Evolutionary conservation across 2,797 vertebrate species (phyloP).

Genomic region (Sebastes matsubarae): DNA sequence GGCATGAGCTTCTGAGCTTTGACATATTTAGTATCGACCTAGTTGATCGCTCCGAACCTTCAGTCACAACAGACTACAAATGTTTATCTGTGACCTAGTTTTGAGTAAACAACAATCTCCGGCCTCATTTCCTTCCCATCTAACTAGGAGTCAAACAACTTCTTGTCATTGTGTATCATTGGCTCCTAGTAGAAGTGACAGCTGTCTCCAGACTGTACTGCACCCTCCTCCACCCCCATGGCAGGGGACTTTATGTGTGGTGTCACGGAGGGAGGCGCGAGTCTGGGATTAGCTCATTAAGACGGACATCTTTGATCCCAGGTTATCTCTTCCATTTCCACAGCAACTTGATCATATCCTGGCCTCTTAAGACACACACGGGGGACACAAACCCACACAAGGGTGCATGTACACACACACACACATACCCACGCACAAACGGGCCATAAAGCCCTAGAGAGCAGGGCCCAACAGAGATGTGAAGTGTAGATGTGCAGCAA

Average conservation of each 20-base stretch:
- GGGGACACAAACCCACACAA: conserved; percentile 19
- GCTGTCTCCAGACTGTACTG: conserved; percentile 61
- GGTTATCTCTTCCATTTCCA: conserved; percentile 72
- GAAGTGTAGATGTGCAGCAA: conserved; percentile 97
- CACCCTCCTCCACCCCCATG: conserved; percentile 4
- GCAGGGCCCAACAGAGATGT: conserved; percentile 88
- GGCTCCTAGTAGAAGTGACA: conserved; percentile 67
- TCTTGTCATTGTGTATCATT: conserved; percentile 56
- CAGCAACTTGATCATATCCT: conserved; percentile 75
- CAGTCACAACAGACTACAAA: not conserved
- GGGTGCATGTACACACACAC: conserved; percentile 10
- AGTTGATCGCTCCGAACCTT: not conserved
- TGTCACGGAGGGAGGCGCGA: conserved; percentile 63
- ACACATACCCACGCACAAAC: conserved; percentile 20
- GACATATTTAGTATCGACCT: not conserved
- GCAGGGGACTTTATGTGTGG: conserved; percentile 45
- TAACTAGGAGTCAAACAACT: conserved; percentile 37
- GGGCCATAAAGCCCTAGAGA: conserved; percentile 80
- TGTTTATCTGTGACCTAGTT: conserved; percentile 42
- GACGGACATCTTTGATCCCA: conserved; percentile 70
- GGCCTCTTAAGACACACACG: conserved; percentile 49
- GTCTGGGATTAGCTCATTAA: conserved; percentile 78
- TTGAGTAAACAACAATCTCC: conserved; percentile 41
- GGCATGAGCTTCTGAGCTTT: not conserved
- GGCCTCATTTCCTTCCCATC: conserved; percentile 38